These are phyloP conservation scores for Mimas tiliae DNA, from an alignment of 2,888 invertebrate genomes.

Conservation along the genomic window DNA sequence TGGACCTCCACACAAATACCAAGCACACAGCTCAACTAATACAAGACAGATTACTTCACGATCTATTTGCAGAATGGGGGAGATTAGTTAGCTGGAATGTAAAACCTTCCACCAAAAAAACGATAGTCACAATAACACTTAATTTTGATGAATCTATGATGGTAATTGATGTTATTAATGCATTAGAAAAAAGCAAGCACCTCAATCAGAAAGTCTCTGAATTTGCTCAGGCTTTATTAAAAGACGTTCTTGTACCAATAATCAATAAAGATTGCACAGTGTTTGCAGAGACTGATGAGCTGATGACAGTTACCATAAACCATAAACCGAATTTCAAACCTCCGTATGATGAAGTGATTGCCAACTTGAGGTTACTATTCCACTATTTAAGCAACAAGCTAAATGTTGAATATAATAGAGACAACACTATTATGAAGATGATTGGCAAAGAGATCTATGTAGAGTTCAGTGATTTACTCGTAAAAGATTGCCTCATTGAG, in stretches of 20 bases:
- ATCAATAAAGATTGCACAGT: constrained; percentile 79
- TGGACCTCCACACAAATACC: constrained; percentile 81
- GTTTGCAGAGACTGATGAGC: constrained; percentile 63
- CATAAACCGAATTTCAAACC: constrained; percentile 72
- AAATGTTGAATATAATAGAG: constrained; percentile 70
- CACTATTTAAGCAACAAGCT: constrained; percentile 84
- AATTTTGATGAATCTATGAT: constrained; percentile 55
- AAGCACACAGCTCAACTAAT: constrained; percentile 72
- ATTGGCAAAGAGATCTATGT: constrained; percentile 83
- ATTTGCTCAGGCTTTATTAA: constrained; percentile 85
- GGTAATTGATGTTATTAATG: constrained; percentile 65
- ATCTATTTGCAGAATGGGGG: constrained; percentile 77
- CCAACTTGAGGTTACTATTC: constrained; percentile 84
- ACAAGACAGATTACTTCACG: constrained; percentile 72
- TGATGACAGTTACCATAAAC: constrained; percentile 63
- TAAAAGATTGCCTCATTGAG: constrained; percentile 89
- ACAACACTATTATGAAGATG: constrained; percentile 79
- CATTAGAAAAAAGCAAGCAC: constrained; percentile 71
- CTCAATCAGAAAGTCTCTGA: constrained; percentile 76
- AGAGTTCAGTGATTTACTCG: constrained; percentile 87
- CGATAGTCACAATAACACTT: constrained; percentile 63
- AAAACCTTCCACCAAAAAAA: constrained; percentile 53
- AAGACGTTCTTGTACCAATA: constrained; percentile 84
- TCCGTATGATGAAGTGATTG: constrained; percentile 81
- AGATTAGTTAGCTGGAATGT: constrained; percentile 73